These are phyloP conservation scores for Drosophila nannoptera DNA, from an alignment of 1,140 invertebrate genomes.

Conservation along the genomic window DNA sequence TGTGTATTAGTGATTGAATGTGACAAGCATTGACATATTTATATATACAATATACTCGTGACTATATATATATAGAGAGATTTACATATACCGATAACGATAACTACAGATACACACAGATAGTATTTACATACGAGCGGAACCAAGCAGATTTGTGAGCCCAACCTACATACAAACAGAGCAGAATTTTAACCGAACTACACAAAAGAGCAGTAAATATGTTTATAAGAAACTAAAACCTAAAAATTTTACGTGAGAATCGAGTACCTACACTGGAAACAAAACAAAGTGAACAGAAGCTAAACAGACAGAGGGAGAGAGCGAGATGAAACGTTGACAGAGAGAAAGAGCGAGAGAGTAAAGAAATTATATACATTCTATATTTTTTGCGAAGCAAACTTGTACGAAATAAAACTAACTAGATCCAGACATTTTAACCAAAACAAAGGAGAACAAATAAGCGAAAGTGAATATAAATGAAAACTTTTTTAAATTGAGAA, in stretches of 20 bases:
- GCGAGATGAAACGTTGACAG: no score
- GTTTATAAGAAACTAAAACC: slow-evolving; percentile 42
- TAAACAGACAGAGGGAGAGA: slow-evolving; percentile 1
- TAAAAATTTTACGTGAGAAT: slow-evolving; percentile 70
- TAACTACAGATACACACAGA: slow-evolving; percentile 21
- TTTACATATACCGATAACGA: slow-evolving; percentile 19
- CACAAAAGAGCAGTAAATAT: slow-evolving; percentile 40
- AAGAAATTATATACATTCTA: slow-evolving; percentile 42
- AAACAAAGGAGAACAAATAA: neutral
- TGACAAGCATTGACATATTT: slow-evolving; percentile 51
- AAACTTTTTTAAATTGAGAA: slow-evolving; percentile 59
- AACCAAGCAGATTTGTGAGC: slow-evolving; percentile 27
- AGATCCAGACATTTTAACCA: slow-evolving; percentile 55
- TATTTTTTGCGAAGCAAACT: slow-evolving; percentile 74
- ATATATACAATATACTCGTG: neutral
- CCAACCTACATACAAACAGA: slow-evolving; percentile 1
- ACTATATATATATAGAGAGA: slow-evolving; percentile 17
- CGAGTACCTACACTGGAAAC: slow-evolving; percentile 69
- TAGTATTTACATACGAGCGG: slow-evolving; percentile 33
- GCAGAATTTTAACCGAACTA: slow-evolving; percentile 33
- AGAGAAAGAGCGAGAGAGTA: slow-evolving; percentile 2
- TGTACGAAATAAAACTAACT: slow-evolving; percentile 49
- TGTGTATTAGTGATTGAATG: slow-evolving; percentile 55
- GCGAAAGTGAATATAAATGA: slow-evolving; percentile 31
- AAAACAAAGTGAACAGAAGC: slow-evolving; percentile 39